Evolutionary conservation across 2,113 vertebrate genomes (phyloP).

Genomic region (Aptenodytes patagonicus): DNA sequence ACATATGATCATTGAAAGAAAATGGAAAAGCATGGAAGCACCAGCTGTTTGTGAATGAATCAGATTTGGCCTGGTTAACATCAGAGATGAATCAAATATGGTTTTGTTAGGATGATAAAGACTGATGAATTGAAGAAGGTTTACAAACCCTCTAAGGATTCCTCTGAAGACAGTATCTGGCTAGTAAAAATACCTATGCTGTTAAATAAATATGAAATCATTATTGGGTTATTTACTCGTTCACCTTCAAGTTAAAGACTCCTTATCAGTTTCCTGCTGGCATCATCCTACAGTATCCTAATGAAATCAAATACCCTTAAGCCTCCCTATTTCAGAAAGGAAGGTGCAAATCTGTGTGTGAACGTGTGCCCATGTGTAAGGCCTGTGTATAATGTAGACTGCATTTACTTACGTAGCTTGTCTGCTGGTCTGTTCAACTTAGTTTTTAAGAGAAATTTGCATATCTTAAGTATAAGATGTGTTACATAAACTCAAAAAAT

Average conservation of each 20-base stretch:
- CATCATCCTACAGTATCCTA: not conserved
- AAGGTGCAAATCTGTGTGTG: not conserved
- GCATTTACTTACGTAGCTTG: not conserved
- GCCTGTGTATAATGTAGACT: accelerated
- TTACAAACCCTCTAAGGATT: slow-evolving; percentile 34
- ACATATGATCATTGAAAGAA: slow-evolving; percentile 53
- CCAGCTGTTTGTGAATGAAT: slow-evolving; percentile 59
- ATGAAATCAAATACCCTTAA: not conserved
- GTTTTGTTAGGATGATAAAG: slow-evolving; percentile 36
- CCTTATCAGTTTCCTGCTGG: not conserved
- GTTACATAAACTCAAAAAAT: not conserved
- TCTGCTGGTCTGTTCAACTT: not conserved
- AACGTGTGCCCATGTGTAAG: not conserved
- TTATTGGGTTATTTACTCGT: not conserved
- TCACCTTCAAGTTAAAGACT: not conserved
- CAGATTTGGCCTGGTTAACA: slow-evolving; percentile 42
- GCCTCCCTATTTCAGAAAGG: not conserved
- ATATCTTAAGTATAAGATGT: not conserved
- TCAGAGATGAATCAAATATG: slow-evolving; percentile 53
- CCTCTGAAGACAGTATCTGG: not conserved
- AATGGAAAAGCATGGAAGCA: slow-evolving; percentile 54
- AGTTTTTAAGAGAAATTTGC: not conserved
- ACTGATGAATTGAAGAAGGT: slow-evolving; percentile 32
- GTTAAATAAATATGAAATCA: not conserved
- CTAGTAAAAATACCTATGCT: not conserved